phyloP scores from a whole-genome alignment of 1,140 invertebrate species.

The Macrotrachela quadricornifera region DNA sequence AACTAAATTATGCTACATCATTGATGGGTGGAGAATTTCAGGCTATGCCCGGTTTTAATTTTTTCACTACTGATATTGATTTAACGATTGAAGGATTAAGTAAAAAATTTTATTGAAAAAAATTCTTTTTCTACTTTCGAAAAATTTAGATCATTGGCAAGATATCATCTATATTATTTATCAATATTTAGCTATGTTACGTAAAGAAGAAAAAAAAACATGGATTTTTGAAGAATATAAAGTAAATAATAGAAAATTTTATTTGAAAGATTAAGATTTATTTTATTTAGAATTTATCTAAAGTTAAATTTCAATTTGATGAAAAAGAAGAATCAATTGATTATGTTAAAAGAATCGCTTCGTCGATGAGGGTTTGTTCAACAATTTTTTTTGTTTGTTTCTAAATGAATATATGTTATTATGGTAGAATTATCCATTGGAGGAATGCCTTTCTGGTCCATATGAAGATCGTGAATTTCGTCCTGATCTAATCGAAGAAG shows the following conservation, averaged over 20 bases:
- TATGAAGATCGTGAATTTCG: too few species aligned
- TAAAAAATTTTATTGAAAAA: too few species aligned
- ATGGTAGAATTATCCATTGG: too few species aligned
- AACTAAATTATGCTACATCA: slow-evolving; percentile 68
- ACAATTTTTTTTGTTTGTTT: too few species aligned
- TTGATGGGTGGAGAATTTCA: slow-evolving; percentile 50
- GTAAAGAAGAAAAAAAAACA: slow-evolving; percentile 46
- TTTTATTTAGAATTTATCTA: slow-evolving; percentile 17
- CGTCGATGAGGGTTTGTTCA: too few species aligned
- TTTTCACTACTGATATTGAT: slow-evolving; percentile 67
- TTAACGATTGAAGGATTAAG: slow-evolving; percentile 74
- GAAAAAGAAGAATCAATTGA: slow-evolving; percentile 60
- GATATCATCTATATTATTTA: slow-evolving; percentile 64
- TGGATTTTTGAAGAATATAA: slow-evolving; percentile 84
- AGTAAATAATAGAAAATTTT: too few species aligned
- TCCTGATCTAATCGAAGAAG: too few species aligned
- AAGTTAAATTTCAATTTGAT: slow-evolving; percentile 23
- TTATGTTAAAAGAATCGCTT: slow-evolving; percentile 45
- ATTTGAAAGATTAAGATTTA: too few species aligned
- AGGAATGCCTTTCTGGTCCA: too few species aligned
- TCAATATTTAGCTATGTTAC: slow-evolving; percentile 67
- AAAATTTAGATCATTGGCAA: slow-evolving; percentile 52
- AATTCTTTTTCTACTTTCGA: too few species aligned
- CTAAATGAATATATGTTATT: too few species aligned
- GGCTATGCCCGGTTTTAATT: slow-evolving; percentile 59